These are phyloP conservation scores for Artemia sinica DNA, from an alignment of 2,888 invertebrate species.

Conservation along the genomic window DNA sequence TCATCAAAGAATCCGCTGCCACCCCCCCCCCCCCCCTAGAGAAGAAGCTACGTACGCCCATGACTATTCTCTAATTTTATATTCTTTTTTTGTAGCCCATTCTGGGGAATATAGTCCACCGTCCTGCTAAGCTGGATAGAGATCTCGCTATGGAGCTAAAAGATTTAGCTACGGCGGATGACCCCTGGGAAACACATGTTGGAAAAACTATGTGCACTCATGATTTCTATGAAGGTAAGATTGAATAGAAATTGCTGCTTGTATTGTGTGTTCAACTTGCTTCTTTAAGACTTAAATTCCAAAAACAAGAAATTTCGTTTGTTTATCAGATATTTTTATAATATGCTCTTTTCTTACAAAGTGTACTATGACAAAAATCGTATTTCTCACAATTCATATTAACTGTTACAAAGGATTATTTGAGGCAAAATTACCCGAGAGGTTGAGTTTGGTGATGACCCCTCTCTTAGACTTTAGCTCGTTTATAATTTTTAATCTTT, in stretches of 20 bases:
- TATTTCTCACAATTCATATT: no score
- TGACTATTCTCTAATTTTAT: no score
- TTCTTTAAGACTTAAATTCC: not conserved
- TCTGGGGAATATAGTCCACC: constrained; percentile 58
- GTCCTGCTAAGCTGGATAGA: constrained; percentile 67
- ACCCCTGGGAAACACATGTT: constrained; percentile 66
- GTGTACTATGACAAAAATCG: no score
- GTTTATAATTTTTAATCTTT: no score
- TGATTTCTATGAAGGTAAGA: constrained; percentile 86
- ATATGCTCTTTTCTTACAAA: constrained; percentile 14
- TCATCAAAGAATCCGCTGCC: no score
- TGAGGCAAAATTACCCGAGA: no score
- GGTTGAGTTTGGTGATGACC: no score
- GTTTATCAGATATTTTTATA: not conserved
- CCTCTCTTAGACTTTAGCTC: no score
- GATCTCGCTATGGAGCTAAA: constrained; percentile 61
- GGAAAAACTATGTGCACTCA: constrained; percentile 92
- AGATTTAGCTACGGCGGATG: constrained; percentile 46
- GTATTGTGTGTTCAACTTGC: not conserved
- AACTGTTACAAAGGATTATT: no score
- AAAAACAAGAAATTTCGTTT: not conserved
- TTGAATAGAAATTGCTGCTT: not conserved
- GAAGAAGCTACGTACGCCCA: no score
- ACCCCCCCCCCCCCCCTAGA: no score
- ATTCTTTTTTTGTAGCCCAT: constrained; percentile 44